These are phyloP conservation scores for Eupristina koningsbergeri DNA, from an alignment of 1,140 invertebrate species.

Conservation along the genomic window DNA sequence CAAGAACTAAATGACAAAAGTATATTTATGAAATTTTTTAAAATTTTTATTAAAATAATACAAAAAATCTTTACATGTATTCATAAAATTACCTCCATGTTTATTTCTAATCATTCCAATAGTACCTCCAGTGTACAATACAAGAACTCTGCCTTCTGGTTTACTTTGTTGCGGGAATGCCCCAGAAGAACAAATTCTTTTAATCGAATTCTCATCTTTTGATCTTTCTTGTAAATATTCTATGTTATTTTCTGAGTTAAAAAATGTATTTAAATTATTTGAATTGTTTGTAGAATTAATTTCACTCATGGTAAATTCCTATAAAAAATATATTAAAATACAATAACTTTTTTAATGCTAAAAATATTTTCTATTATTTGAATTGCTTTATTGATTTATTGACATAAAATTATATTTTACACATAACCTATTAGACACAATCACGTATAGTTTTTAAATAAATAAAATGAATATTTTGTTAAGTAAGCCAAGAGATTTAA, in stretches of 20 bases:
- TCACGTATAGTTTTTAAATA: background rate
- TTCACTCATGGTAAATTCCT: slow-evolving; percentile 2
- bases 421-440: background rate
- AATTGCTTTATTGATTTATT: background rate
- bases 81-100: slow-evolving; percentile 76
- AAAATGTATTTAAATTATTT: background rate
- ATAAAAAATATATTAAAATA: background rate
- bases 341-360: too few species aligned
- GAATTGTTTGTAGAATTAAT: background rate
- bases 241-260: background rate
- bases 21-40: slow-evolving; percentile 22
- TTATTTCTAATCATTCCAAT: slow-evolving; percentile 89
- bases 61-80: slow-evolving; percentile 16
- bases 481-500: background rate
- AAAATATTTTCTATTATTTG: background rate
- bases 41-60: slow-evolving; percentile 9
- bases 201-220: background rate
- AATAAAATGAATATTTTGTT: background rate
- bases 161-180: slow-evolving; percentile 54
- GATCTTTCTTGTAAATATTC: background rate
- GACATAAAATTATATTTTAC: background rate
- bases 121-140: slow-evolving; percentile 90
- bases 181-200: slow-evolving; percentile 47
- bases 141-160: slow-evolving; percentile 76
- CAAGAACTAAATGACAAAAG: slow-evolving; percentile 73